These are phyloP conservation scores for Scelioninae gen. 1 DNA, from an alignment of 2,888 invertebrate species.

Conservation along the genomic window DNA sequence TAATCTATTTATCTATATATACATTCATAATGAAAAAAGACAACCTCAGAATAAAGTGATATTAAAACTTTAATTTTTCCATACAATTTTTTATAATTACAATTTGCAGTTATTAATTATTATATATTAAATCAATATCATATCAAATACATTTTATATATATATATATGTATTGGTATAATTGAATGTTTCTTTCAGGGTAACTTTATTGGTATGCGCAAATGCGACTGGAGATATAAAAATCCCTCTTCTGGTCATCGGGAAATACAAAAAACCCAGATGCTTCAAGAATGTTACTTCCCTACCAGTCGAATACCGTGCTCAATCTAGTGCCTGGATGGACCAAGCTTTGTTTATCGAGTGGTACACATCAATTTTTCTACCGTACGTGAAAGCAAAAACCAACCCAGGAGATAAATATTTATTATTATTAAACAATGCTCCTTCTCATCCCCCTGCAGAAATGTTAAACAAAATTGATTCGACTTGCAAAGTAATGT, in stretches of 20 bases:
- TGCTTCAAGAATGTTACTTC: conserved; percentile 68
- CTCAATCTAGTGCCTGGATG: conserved; percentile 75
- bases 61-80: no score
- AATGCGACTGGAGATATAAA: conserved; percentile 14
- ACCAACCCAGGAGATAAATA: neutral
- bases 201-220: conserved; percentile 15
- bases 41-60: no score
- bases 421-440: conserved; percentile 34
- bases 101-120: no score
- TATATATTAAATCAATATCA: no score
- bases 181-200: neutral
- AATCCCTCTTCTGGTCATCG: conserved; percentile 7
- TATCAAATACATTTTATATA: no score
- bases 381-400: conserved; percentile 52
- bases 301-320: conserved; percentile 65
- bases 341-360: conserved; percentile 34
- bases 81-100: no score
- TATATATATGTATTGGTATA: no score
- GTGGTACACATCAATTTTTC: conserved; percentile 57
- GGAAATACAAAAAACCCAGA: conserved; percentile 58
- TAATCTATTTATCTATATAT: no score
- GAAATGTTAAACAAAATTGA: conserved; percentile 39
- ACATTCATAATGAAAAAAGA: no score
- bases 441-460: conserved; percentile 39
- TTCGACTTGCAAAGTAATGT: conserved; percentile 23